Base-by-base conservation (phyloP, 37 sponge, comb jelly and placozoan species). In the Bolinopsis microptera region DNA sequence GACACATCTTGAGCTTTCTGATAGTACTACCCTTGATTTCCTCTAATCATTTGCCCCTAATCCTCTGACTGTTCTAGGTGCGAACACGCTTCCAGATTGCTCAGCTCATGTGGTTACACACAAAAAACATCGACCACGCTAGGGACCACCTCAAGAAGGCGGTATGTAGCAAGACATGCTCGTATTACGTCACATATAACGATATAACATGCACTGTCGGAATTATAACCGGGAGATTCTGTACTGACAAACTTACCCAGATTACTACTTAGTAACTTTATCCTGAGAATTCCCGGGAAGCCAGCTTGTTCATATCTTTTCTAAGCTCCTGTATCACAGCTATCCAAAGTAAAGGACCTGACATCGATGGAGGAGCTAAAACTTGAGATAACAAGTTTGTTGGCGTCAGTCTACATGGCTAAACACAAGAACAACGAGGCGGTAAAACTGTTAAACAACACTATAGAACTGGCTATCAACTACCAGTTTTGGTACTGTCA, bases 401-500 rank as follows among this genome's bases (percentile, higher is more conserved):
- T 80, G 32, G 82, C 82, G 1, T 80, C 82, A 5, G 82, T 80
- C 23, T 80, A 80, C 82, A 80, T 80, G 82, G 82, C 82, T 1
- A 27, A 80, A 35, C 38, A 35, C 38, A 80, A 80, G 38, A 2
- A 80, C 38, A 18, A 1, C 38, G 82, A 80, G 8, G 82, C 82
- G 2, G 82, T 80, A 0, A 80, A 80, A 16, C 82, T 80, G 22
- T 32, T 80, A 30, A 80, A 80, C 82, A 30, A 35, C 36, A 80
- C 37, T 30, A 80, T 80, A 23, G 82, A 80, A 80, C 82, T 80
- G 36, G 82, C 82, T 35, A 80, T 80, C 82, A 80, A 80, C 82
- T 80, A 80, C 82, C 82, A 80, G 38, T 80, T 80, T 37, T 80
- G 82, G 82, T 80, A 80, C 38, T 80, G 82, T 80, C 82, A 80